Conservation (phyloP, 2,113 vertebrate genomes). For the Tympanuchus pallidicinctus region DNA sequence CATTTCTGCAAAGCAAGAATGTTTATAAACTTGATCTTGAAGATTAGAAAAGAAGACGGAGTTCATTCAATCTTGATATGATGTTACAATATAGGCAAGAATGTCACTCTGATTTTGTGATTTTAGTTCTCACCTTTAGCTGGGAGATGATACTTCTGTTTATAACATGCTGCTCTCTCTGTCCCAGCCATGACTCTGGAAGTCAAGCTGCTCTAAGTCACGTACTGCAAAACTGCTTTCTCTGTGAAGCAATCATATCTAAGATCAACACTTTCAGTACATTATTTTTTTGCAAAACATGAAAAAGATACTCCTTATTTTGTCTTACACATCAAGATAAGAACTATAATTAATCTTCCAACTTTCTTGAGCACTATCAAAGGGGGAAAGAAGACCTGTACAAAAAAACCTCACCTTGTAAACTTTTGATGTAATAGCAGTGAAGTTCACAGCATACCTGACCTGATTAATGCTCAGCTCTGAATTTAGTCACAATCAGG, state of each 20-base stretch:
- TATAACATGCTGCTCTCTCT: neutral
- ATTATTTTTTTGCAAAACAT: neutral
- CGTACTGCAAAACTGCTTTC: neutral
- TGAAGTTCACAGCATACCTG: neutral
- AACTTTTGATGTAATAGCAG: neutral
- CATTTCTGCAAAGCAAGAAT: neutral
- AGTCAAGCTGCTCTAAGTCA: neutral
- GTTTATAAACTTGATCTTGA: neutral
- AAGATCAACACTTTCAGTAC: neutral
- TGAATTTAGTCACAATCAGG: neutral
- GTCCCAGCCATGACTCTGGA: neutral
- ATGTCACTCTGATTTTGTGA: neutral
- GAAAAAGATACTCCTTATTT: neutral
- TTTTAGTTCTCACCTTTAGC: neutral
- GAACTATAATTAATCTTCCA: neutral
- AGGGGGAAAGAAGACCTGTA: neutral
- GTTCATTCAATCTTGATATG: neutral
- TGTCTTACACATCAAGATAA: neutral
- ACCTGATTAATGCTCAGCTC: slow-evolving; percentile 2
- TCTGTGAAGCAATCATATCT: neutral
- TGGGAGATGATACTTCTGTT: neutral
- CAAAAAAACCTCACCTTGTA: neutral
- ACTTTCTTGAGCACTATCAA: neutral
- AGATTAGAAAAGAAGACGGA: neutral
- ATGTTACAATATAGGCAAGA: neutral